phyloP scores from a whole-genome alignment of 1,140 invertebrate genomes.

The Drosophila lacertosa region DNA sequence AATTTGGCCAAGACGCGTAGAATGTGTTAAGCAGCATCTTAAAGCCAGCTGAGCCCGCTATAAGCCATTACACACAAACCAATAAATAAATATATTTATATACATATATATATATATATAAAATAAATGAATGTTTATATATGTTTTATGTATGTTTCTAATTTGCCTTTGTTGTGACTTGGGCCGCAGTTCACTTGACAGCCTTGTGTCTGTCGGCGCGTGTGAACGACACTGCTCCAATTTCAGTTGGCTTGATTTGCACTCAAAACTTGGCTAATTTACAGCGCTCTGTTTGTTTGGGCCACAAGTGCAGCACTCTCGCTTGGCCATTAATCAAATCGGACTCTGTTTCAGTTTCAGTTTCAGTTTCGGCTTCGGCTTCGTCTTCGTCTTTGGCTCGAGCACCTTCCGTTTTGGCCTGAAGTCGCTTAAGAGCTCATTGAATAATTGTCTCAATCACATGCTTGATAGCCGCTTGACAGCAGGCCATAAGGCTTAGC shows the following conservation, averaged over 20 bases:
- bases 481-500: constrained; percentile 15
- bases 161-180: constrained; percentile 55
- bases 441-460: constrained; percentile 61
- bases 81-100: too few relatives aligned
- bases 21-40: constrained; percentile 61
- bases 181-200: constrained; percentile 45
- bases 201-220: constrained; percentile 70
- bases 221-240: constrained; percentile 70
- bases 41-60: constrained; percentile 44
- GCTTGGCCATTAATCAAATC: constrained; percentile 67
- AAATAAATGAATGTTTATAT: constrained; percentile 16
- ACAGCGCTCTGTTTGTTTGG: constrained; percentile 44
- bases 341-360: constrained; percentile 22
- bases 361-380: constrained; percentile 30
- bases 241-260: constrained; percentile 66
- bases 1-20: constrained; percentile 63
- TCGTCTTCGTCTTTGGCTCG: constrained; percentile 17
- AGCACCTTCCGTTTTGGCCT: constrained; percentile 65
- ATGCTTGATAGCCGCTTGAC: constrained; percentile 29
- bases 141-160: constrained; percentile 51
- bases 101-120: constrained; percentile 19
- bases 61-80: constrained; percentile 20
- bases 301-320: constrained; percentile 38
- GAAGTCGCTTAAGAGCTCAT: constrained; percentile 39
- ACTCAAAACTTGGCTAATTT: constrained; percentile 63